Evolutionary conservation across 2,888 invertebrate species (phyloP), one percentile per base, ranked within the genome.

Genomic region (Euzetes globulus): DNA sequence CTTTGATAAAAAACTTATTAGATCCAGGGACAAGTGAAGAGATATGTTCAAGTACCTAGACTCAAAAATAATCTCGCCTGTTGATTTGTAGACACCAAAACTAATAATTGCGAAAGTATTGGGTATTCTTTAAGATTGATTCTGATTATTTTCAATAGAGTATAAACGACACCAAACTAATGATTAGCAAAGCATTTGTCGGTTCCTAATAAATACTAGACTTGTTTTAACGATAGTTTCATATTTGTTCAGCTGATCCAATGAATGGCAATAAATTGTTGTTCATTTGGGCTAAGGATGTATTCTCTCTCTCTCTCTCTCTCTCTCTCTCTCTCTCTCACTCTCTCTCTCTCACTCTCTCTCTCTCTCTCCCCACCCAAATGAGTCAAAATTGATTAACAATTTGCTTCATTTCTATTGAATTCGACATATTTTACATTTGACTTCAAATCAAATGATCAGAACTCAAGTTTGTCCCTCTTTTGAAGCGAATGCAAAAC

Each of bases 261-360:
- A 68, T 68, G 37, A 29, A 29, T 29, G 60, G 41, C 68, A 19
- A 68, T 68, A 68, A 68, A 68, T 68, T 68, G 68, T 41, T 68
- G n/a, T 22, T 68, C 33, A 68, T 68, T 45, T 37, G 68, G 22
- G 29, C 22, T 22, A 1, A 45, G 22, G 45, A 41, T 37, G 22
- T 5, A 1, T 68, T 37, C 15, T 58, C 29, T 60, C 29, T 29
- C 33, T n/a, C 41, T 11, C 9, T n/a, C 33, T 33, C 33, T 33
- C 33, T 33, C 33, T 33, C 33, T 33, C 33, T 33, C 33, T 33
- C 33, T 33, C 33, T 33, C 33, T 33, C 33, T 33, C 33, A 6
- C 33, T 33, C 33, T 33, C 33, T 33, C 33, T 33, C 33, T 33
- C 33, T 33, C 33, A 6, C 33, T 33, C 33, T 33, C 33, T 33